Conservation (phyloP, 92 coral and sea anemone species). For the Bergia puertoricense region DNA sequence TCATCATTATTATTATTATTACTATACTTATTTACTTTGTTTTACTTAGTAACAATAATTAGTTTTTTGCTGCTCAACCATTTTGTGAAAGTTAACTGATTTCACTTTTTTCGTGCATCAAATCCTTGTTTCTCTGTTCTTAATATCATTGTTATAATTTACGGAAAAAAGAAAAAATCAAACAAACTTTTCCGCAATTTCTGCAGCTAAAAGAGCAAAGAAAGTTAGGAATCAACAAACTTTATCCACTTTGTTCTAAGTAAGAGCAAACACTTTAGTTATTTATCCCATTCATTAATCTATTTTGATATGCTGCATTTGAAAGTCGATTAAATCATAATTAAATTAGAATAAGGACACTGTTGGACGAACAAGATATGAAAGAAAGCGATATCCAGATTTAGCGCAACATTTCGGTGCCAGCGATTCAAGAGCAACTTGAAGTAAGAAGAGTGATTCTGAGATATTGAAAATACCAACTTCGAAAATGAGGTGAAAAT, state of each 20-base stretch:
- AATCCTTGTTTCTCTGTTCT: background rate
- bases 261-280: background rate
- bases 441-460: no score
- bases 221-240: background rate
- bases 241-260: no score
- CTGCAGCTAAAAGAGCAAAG: background rate
- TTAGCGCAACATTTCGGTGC: background rate
- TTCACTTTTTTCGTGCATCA: no score
- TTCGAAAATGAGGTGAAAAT: no score
- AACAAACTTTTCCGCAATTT: background rate
- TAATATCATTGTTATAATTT: background rate
- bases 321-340: background rate
- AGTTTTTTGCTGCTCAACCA: no score
- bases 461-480: no score
- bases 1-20: no score
- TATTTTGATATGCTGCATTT: no score
- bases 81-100: no score
- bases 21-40: no score
- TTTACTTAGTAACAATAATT: no score
- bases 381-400: background rate
- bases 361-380: background rate
- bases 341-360: background rate
- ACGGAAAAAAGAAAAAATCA: background rate
- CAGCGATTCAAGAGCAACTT: background rate
- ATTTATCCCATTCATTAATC: no score